These are phyloP conservation scores for Sebastes cheni DNA, from an alignment of 2,797 vertebrate species.

Conservation along the genomic window DNA sequence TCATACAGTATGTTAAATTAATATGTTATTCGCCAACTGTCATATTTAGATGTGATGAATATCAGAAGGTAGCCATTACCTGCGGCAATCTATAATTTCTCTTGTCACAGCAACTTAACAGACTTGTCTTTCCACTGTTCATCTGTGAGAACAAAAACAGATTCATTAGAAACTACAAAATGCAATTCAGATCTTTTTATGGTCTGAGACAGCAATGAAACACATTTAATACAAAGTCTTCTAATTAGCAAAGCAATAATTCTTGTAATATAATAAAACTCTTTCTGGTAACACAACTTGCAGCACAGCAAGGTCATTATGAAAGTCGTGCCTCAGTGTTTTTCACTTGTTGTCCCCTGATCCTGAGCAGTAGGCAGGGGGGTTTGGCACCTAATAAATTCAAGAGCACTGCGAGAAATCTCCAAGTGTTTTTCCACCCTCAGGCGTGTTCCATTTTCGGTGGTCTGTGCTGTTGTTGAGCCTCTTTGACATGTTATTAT, in stretches of 20 bases:
- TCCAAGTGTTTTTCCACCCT: constrained; percentile 62
- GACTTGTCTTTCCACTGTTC: neutral
- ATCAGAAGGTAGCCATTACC: neutral
- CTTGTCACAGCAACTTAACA: constrained; percentile 4
- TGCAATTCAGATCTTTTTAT: neutral
- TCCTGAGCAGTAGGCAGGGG: constrained; percentile 24
- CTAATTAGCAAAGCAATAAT: neutral
- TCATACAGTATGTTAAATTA: neutral
- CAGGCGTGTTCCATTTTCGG: constrained; percentile 64
- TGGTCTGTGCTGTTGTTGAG: constrained; percentile 50
- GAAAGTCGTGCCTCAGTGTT: neutral
- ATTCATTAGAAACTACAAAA: neutral
- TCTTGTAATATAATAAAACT: neutral
- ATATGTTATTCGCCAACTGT: neutral
- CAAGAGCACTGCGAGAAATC: constrained; percentile 51
- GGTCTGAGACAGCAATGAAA: neutral
- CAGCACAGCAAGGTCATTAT: neutral
- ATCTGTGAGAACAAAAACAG: neutral
- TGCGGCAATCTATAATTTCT: constrained; percentile 4
- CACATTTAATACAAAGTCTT: neutral
- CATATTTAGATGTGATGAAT: neutral
- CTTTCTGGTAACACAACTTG: neutral
- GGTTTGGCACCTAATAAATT: constrained; percentile 56
- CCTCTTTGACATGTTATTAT: constrained; percentile 67
- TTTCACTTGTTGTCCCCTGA: constrained; percentile 15